Conservation (phyloP, 2,797 vertebrate species). For the Falco columbarius region DNA sequence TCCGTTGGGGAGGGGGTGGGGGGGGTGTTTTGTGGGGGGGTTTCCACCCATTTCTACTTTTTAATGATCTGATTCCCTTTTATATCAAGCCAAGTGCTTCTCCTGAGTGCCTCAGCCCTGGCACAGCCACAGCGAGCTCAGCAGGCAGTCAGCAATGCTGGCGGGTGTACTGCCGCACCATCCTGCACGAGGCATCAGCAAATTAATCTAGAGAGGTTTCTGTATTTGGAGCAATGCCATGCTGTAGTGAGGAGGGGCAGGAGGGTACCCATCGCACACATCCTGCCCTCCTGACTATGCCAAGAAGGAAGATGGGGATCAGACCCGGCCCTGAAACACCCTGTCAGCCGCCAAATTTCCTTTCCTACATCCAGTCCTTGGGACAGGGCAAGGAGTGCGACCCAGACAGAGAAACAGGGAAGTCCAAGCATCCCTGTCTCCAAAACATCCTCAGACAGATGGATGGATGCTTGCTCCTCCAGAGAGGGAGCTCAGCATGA, state of each 20-base stretch:
- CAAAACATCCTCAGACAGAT: neutral
- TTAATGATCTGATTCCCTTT: constrained; percentile 12
- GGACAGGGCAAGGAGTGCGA: fast-evolving
- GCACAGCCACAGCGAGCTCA: neutral
- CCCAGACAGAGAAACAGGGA: neutral
- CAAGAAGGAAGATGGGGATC: fast-evolving
- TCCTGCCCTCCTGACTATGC: neutral
- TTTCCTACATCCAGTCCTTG: neutral
- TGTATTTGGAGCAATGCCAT: fast-evolving
- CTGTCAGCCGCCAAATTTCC: neutral
- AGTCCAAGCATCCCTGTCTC: neutral
- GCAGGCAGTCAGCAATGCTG: neutral
- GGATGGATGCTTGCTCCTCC: neutral
- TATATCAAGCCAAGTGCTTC: neutral
- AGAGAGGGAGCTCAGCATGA: neutral
- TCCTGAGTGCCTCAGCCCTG: neutral
- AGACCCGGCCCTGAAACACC: fast-evolving
- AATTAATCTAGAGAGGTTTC: neutral
- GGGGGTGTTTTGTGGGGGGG: neutral
- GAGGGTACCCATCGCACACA: neutral
- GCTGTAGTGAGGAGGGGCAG: neutral
- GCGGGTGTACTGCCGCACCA: fast-evolving
- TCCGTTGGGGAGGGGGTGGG: neutral
- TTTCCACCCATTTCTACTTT: neutral
- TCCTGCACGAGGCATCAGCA: neutral